Conservation (phyloP, 2,797 vertebrate species). For the Gallirallus australis region DNA sequence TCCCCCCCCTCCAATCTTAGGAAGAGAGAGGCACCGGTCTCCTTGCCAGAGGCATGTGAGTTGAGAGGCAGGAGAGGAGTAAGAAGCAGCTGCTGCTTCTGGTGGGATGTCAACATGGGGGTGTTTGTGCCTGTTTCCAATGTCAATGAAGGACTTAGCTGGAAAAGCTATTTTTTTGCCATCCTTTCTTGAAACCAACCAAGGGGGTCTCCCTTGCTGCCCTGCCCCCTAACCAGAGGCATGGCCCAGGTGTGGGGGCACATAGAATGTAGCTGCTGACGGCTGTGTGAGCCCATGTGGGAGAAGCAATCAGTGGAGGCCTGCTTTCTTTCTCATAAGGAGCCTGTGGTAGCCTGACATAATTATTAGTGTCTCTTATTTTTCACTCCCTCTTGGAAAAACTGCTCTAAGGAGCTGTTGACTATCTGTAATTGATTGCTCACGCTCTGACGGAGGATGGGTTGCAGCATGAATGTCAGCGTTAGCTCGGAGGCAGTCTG, state of each 20-base stretch:
- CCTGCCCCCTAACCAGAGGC: not conserved
- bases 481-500: slow-evolving; percentile 42
- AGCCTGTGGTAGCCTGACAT: not conserved
- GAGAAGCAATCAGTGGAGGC: not conserved
- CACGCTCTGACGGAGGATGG: not conserved
- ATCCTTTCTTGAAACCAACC: not conserved
- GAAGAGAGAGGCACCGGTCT: not conserved
- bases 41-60: accelerated
- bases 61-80: not conserved
- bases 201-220: accelerated
- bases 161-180: not conserved
- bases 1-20: accelerated
- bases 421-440: slow-evolving; percentile 14
- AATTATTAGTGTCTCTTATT: not conserved
- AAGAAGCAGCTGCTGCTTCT: not conserved
- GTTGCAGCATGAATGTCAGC: slow-evolving; percentile 34
- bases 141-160: not conserved
- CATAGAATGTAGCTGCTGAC: not conserved
- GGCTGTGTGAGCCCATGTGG: not conserved
- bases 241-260: not conserved
- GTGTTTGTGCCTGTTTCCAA: not conserved
- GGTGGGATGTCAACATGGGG: not conserved
- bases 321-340: not conserved
- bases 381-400: not conserved
- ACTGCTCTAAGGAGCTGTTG: slow-evolving; percentile 3